Conservation (phyloP, 2,797 vertebrate species). For the Argya squamiceps region DNA sequence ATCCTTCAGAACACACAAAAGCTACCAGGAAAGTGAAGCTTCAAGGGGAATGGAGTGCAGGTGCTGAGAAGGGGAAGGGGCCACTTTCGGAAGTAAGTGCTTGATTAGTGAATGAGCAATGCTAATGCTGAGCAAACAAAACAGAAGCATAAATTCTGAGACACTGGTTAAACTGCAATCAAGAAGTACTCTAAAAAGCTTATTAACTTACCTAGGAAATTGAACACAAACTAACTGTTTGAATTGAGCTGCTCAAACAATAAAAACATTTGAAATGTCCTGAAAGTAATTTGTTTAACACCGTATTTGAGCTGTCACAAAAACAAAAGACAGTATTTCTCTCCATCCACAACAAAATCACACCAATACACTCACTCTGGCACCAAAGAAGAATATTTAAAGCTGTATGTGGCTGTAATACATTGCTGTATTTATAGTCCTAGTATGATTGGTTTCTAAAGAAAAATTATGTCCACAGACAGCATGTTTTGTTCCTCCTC, state of each 20-base stretch:
- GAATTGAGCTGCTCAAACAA: background rate
- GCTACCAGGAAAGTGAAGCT: background rate
- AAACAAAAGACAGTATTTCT: conserved; percentile 7
- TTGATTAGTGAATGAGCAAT: background rate
- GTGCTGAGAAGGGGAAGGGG: background rate
- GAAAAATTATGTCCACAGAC: conserved; percentile 31
- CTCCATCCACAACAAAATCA: background rate
- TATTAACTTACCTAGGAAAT: conserved; percentile 12
- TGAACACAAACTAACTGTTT: background rate
- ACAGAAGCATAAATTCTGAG: conserved; percentile 5
- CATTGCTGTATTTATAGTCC: conserved; percentile 1
- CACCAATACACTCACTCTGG: background rate
- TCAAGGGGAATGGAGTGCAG: background rate
- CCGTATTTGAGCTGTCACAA: background rate
- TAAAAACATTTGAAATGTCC: background rate
- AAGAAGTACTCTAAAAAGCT: background rate
- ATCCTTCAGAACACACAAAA: background rate
- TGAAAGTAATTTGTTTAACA: conserved; percentile 25
- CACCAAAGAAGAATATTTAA: background rate
- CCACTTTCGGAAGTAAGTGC: background rate
- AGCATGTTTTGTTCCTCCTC: background rate
- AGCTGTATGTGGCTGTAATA: background rate
- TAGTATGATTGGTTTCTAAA: background rate
- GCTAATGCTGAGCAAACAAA: background rate
- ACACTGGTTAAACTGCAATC: background rate